Conservation (phyloP, 2,797 vertebrate genomes). For the Arnoldichthys spilopterus region DNA sequence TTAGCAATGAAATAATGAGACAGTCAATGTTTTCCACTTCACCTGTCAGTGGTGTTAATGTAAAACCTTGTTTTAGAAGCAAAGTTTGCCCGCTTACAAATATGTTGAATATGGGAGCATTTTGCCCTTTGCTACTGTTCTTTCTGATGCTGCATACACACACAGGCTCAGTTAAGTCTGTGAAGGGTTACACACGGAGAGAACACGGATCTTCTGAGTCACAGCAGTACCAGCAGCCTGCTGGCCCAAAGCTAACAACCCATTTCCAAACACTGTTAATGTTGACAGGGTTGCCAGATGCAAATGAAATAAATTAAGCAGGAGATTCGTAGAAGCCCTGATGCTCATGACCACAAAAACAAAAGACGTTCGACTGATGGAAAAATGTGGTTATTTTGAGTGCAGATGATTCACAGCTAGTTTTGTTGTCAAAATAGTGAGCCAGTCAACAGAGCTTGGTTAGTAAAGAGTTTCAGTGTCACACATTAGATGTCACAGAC, state of each 20-base stretch:
- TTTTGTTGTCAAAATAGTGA: background rate
- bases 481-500: background rate
- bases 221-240: background rate
- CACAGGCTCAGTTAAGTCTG: background rate
- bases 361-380: background rate
- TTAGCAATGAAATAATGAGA: no score
- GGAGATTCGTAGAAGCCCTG: background rate
- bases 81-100: no score
- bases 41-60: no score
- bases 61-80: no score
- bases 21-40: no score
- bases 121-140: background rate
- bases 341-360: background rate
- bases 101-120: no score
- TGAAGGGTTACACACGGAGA: background rate
- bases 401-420: background rate
- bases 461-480: background rate
- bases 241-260: background rate
- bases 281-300: background rate
- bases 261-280: background rate
- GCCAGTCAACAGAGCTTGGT: background rate
- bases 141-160: background rate
- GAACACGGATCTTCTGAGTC: slow-evolving; percentile 51
- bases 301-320: background rate
- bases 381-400: background rate